Evolutionary conservation across 2,888 invertebrate genomes (phyloP), one percentile per base, ranked within the genome.

Genomic region (Apodemia mormo): DNA sequence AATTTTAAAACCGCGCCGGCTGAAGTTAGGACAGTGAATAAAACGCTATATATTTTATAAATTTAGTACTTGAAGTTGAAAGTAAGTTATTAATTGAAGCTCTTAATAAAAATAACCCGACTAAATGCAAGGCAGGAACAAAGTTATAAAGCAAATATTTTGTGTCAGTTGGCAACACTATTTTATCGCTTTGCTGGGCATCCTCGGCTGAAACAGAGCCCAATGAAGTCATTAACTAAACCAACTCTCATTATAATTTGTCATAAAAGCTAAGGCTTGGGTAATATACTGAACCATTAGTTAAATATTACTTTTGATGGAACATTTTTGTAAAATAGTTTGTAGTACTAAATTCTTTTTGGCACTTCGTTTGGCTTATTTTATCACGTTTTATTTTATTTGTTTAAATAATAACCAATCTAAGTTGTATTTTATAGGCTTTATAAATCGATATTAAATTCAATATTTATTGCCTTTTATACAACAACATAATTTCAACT

Each of bases 221-320:
- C 58, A 58, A 58, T 30, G 29, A 58, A 58, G 58, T 58, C 58
- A 58, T 58, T 58, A 58, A 58, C 30, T 58, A 30, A 58, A 29
- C 58, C 58, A 58, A 58, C 58, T 58, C 58, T 58, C 58, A 58
- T 58, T 58, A 58, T 58, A 58, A 58, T 58, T 58, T 58, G 58
- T 58, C 58, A 58, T 58, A 58, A 58, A 58, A 58, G 58, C 58
- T 58, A 58, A 58, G 58, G 22, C 58, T 58, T 45, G 22, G 58
- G 58, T 58, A 58, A 58, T 58, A 58, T 58, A 30, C 58, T 58
- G 30, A 58, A 58, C 58, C 58, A 58, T 58, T 58, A 58, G 58
- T 58, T 30, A 30, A 58, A 58, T 58, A 58, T 29, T 58, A 58
- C n/a, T 58, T 58, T 58, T 29, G 58, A 9, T 58, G 30, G 30